A percentile compares a stretch with the other conserved stretches of the same genome.
phyloP scores from a whole-genome alignment of 2,888 invertebrate species.

The Cryptosula pallasiana region DNA sequence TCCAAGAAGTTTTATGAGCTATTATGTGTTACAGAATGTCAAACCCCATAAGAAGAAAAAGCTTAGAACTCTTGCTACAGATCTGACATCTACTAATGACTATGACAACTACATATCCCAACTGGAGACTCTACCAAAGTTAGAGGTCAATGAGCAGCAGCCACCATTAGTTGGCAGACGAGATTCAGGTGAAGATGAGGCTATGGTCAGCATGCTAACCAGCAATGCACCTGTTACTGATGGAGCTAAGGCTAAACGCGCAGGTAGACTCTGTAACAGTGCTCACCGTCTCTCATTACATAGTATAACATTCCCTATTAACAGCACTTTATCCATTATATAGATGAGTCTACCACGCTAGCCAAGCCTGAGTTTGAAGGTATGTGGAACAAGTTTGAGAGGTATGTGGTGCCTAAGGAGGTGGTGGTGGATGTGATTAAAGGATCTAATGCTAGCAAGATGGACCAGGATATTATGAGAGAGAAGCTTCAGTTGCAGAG shows the following conservation, averaged over 20 bases:
- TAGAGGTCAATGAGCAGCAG: neutral
- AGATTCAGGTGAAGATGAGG: slow-evolving; percentile 25
- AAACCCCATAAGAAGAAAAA: slow-evolving; percentile 38
- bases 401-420: slow-evolving; percentile 44
- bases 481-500: slow-evolving; percentile 43
- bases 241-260: slow-evolving; percentile 6
- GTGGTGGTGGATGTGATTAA: slow-evolving; percentile 32
- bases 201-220: neutral
- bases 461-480: slow-evolving; percentile 50
- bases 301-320: too few relatives aligned
- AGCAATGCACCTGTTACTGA: neutral
- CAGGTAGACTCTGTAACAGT: neutral
- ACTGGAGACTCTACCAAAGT: neutral
- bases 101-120: slow-evolving; percentile 5
- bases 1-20: neutral
- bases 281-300: neutral
- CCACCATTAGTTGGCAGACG: neutral
- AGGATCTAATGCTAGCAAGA: slow-evolving; percentile 43
- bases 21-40: slow-evolving; percentile 32
- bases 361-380: slow-evolving; percentile 52
- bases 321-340: too few relatives aligned
- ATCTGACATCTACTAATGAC: neutral
- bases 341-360: slow-evolving; percentile 37
- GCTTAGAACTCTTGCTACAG: slow-evolving; percentile 36
- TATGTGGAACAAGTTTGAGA: slow-evolving; percentile 48